A percentile compares a stretch with the other conserved stretches of the same genome.
These are phyloP conservation scores for Hippolais icterina DNA, from an alignment of 2,113 vertebrate genomes.

Conservation along the genomic window DNA sequence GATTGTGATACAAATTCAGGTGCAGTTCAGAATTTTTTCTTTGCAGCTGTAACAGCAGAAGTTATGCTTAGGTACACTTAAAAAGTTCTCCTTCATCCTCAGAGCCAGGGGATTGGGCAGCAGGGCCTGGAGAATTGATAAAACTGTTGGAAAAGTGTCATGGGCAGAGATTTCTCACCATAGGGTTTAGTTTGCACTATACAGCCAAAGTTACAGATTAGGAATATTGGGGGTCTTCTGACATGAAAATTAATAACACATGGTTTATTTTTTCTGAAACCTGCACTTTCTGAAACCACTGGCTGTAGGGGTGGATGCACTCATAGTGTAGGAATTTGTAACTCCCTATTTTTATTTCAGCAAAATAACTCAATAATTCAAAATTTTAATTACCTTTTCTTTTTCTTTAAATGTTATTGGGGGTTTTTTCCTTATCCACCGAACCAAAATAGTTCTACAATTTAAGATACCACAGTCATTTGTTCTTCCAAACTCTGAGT, in stretches of 20 bases:
- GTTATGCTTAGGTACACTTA: not conserved
- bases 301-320: not conserved
- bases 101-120: not conserved
- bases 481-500: not conserved
- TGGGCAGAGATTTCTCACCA: conserved; percentile 21
- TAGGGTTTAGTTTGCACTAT: not conserved
- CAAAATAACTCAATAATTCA: not conserved
- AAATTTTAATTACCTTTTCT: not conserved
- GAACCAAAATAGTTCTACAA: not conserved
- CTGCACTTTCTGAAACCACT: not conserved
- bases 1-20: not conserved
- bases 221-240: conserved; percentile 49
- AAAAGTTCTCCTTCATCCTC: not conserved
- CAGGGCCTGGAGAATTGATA: not conserved
- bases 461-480: not conserved
- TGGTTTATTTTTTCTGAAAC: not conserved
- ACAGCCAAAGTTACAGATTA: conserved; percentile 30
- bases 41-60: not conserved
- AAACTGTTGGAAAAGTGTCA: not conserved
- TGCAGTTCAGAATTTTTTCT: not conserved
- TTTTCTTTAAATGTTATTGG: not conserved
- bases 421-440: not conserved
- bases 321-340: not conserved
- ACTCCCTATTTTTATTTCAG: not conserved
- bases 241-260: conserved; percentile 42